A percentile compares a stretch with the other conserved stretches of the same genome.
Evolutionary conservation across 92 coral and sea anemone genomes (phyloP).

Genomic region (Palythoa grandiflora): DNA sequence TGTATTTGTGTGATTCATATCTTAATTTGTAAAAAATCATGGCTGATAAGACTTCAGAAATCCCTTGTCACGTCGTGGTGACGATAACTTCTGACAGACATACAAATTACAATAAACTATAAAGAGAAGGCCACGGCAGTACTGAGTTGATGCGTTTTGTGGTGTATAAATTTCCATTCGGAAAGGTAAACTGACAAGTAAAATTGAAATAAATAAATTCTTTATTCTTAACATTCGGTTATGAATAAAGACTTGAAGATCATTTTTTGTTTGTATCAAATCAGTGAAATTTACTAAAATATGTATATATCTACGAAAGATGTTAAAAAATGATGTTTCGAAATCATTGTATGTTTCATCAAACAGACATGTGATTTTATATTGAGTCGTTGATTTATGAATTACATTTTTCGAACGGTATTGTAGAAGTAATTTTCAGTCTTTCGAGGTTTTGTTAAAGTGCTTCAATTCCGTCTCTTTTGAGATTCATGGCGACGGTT

Average conservation of each 20-base stretch:
- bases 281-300: neutral
- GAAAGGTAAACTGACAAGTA: neutral
- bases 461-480: neutral
- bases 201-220: neutral
- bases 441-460: neutral
- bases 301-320: neutral
- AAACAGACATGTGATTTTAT: constrained; percentile 20
- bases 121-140: neutral
- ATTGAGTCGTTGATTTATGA: neutral
- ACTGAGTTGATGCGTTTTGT: constrained; percentile 15
- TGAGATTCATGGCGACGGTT: constrained; percentile 31
- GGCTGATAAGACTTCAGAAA: neutral
- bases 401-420: neutral
- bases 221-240: neutral
- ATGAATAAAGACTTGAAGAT: neutral
- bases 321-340: constrained; percentile 30
- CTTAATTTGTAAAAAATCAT: neutral
- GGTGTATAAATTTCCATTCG: neutral
- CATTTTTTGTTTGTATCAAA: neutral
- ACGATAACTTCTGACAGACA: constrained; percentile 38
- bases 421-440: neutral
- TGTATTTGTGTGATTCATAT: neutral
- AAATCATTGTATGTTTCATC: constrained; percentile 26
- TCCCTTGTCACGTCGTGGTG: constrained; percentile 21
- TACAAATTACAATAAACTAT: neutral